Evolutionary conservation across 2,888 invertebrate genomes (phyloP).

Genomic region (Dasysyrphus tricinctus): DNA sequence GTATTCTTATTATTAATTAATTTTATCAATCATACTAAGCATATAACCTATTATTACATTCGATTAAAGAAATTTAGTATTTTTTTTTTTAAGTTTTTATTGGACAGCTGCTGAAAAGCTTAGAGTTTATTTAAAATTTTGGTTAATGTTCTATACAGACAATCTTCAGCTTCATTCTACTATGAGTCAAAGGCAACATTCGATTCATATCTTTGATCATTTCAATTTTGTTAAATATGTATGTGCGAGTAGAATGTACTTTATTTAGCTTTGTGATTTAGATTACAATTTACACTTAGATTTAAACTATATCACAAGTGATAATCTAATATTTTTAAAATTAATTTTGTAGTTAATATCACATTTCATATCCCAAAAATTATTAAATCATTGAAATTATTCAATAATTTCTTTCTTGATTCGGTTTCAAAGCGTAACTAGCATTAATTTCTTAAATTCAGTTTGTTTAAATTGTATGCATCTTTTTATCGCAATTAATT

Average conservation of each 20-base stretch:
- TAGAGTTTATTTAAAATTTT: neutral
- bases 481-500: neutral
- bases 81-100: neutral
- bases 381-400: too few species aligned
- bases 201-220: neutral
- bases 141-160: neutral
- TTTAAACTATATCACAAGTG: too few species aligned
- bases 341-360: too few species aligned
- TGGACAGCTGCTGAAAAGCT: neutral
- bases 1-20: slow-evolving; percentile 1
- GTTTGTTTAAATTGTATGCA: neutral
- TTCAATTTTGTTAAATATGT: neutral
- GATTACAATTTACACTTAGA: too few species aligned
- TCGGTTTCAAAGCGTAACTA: neutral
- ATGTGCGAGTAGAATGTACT: too few species aligned
- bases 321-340: neutral
- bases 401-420: neutral
- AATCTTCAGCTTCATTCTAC: neutral
- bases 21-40: too few species aligned
- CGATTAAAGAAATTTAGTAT: neutral
- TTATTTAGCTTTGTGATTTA: too few species aligned
- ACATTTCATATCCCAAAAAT: too few species aligned
- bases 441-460: too few species aligned
- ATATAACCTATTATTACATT: too few species aligned
- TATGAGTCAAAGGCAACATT: neutral